Percentiles rank a stretch among this genome's conserved stretches.
Evolutionary conservation across 2,888 invertebrate genomes (phyloP).

Genomic region (Chymomyza amoena): DNA sequence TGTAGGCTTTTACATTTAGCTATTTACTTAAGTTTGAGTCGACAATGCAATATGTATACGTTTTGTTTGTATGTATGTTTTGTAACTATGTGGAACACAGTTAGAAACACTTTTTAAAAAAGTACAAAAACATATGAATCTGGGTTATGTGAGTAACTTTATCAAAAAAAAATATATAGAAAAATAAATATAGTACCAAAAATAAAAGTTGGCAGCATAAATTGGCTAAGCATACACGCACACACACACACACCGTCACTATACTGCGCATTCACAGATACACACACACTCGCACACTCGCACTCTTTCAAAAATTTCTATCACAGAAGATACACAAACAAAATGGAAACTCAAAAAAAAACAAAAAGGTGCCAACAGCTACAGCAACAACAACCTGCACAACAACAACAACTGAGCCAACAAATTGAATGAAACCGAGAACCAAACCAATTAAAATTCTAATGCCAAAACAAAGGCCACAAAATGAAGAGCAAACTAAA

Average conservation of each 20-base stretch:
- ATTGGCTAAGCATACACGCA: constrained; percentile 38
- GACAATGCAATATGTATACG: constrained; percentile 51
- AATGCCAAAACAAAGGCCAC: constrained; percentile 39
- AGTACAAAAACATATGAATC: constrained; percentile 4
- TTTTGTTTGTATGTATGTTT: constrained; percentile 12
- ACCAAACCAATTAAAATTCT: constrained; percentile 12
- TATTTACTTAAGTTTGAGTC: constrained; percentile 38
- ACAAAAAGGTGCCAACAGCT: constrained; percentile 7
- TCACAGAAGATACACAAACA: constrained; percentile 59
- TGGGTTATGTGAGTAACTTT: neutral
- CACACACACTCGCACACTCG: constrained; percentile 7
- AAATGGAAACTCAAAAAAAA: neutral
- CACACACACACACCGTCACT: neutral
- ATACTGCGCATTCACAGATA: constrained; percentile 22
- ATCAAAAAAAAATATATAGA: neutral
- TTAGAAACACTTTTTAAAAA: constrained; percentile 18
- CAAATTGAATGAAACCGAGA: neutral
- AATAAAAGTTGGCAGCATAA: constrained; percentile 40
- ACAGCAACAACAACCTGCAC: constrained; percentile 12
- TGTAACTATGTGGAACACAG: constrained; percentile 22
- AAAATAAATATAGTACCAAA: neutral
- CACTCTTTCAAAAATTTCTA: constrained; percentile 50
- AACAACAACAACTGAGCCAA: constrained; percentile 25
- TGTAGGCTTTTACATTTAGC: constrained; percentile 50
- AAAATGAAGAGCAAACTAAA: neutral